Base-by-base conservation (phyloP, 2,797 vertebrate genomes). In the Bradypodion pumilum region DNA sequence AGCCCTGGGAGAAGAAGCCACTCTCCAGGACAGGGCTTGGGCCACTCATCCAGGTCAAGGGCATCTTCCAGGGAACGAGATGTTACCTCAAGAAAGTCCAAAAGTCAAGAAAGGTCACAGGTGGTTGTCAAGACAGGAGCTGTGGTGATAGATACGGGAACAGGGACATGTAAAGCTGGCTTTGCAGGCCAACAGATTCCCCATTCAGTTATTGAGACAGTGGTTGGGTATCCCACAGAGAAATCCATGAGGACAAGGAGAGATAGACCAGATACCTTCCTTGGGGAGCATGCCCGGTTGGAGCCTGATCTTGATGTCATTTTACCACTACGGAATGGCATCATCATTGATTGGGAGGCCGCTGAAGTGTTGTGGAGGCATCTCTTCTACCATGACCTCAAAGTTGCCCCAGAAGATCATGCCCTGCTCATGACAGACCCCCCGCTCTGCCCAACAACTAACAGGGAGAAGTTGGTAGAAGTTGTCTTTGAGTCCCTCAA, bases 371-470 rank as follows among this genome's bases (percentile, higher is more conserved):
- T 95, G 46, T 94, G 93, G 87, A 72, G 87, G 21, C 92, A 94
- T 32, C 21, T 94, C 32, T 84, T 95, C 70, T 87, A 92, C 62
- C 84, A 89, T 4, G 90, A 93, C 66, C 92, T 95, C 7, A 68
- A 29, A 19, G 87, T 91, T 21, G 40, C 37, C 23, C 60, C 92
- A 0, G 60, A 62, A 65, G 90, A 94, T 8, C 93, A 94, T 32
- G 90, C 94, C 0, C 85, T 94, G 44, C 81, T 94, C 2, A 90
- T 95, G 90, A 91, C 94, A 0, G 94, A 94, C 37, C 91, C 91
- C 0, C 93, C 87, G 12, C 93, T 94, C 86, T 91, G 90, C 80
- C 94, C 92, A 1, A 29, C 75, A 19, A 94, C 90, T 29, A 94
- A 94, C 85, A 69, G 86, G 2, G 92, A 95, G 82, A 94, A 93